Evolutionary conservation across 2,797 vertebrate genomes (phyloP).

Genomic region (Myripristis murdjan): DNA sequence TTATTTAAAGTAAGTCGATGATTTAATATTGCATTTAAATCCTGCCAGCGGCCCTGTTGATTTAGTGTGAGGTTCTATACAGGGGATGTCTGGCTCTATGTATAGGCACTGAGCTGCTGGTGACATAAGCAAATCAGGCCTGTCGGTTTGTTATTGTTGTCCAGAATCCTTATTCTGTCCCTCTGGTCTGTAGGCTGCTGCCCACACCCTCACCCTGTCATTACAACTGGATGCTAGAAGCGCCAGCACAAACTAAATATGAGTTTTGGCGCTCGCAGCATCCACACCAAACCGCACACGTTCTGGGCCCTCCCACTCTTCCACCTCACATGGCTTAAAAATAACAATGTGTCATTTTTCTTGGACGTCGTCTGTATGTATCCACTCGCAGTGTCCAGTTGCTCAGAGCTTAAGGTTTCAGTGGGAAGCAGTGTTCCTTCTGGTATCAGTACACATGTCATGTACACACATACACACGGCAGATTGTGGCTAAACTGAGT

Average conservation of each 20-base stretch:
- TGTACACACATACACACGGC: constrained; percentile 24
- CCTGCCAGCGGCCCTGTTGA: constrained; percentile 32
- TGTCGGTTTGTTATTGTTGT: constrained; percentile 83
- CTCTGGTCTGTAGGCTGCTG: constrained; percentile 74
- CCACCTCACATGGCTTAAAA: constrained; percentile 83
- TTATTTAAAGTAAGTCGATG: constrained; percentile 44
- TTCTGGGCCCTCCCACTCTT: constrained; percentile 77
- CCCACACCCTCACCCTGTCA: constrained; percentile 85
- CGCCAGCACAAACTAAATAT: constrained; percentile 85
- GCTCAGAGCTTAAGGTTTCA: constrained; percentile 59
- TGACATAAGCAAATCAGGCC: constrained; percentile 77
- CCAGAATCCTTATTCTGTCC: constrained; percentile 78
- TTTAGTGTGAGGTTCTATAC: constrained; percentile 60
- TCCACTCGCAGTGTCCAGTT: constrained; percentile 58
- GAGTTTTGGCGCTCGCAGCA: constrained; percentile 81
- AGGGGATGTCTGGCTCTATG: constrained; percentile 54
- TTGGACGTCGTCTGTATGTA: constrained; percentile 65
- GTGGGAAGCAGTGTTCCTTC: constrained; percentile 52
- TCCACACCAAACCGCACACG: constrained; percentile 73
- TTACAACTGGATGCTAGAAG: constrained; percentile 85
- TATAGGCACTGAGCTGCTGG: constrained; percentile 54
- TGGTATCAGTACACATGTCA: constrained; percentile 45
- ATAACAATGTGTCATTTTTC: constrained; percentile 86
- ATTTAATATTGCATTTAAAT: constrained; percentile 51
- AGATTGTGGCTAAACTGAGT: constrained; percentile 62